phyloP scores from a whole-genome alignment of 2,797 vertebrate genomes.

The Gadopsis marmoratus region DNA sequence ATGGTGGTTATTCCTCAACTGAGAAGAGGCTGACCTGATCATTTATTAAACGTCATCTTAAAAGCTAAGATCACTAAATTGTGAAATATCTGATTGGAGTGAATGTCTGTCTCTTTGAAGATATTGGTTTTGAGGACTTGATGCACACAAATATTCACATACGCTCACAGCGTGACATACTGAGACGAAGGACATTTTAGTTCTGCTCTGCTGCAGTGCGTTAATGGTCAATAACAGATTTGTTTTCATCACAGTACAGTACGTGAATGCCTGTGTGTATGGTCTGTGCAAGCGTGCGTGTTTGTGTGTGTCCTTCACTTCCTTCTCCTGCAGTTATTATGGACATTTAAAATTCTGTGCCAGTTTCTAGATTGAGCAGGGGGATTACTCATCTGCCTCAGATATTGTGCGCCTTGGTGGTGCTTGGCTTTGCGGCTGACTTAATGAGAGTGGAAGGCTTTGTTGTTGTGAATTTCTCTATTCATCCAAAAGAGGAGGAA shows the following conservation, averaged over 20 bases:
- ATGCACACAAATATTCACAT: slow-evolving; percentile 47
- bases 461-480: slow-evolving; percentile 89
- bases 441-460: slow-evolving; percentile 88
- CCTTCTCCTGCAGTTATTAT: slow-evolving; percentile 82
- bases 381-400: slow-evolving; percentile 86
- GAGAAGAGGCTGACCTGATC: background rate
- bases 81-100: slow-evolving; percentile 16
- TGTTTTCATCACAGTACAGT: slow-evolving; percentile 65
- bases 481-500: slow-evolving; percentile 86
- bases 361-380: slow-evolving; percentile 82
- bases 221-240: slow-evolving; percentile 78
- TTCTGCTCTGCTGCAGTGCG: slow-evolving; percentile 69
- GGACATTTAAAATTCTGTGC: slow-evolving; percentile 86
- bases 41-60: slow-evolving; percentile 29
- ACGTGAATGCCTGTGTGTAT: slow-evolving; percentile 8
- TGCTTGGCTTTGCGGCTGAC: slow-evolving; percentile 82
- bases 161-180: slow-evolving; percentile 61
- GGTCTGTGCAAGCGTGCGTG: slow-evolving; percentile 19
- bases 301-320: slow-evolving; percentile 76
- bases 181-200: slow-evolving; percentile 74
- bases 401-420: slow-evolving; percentile 82
- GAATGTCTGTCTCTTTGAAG: slow-evolving; percentile 50
- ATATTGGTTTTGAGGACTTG: slow-evolving; percentile 27
- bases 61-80: slow-evolving; percentile 27
- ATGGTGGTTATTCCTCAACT: slow-evolving; percentile 7